These are phyloP conservation scores for Podilymbus podiceps DNA, from an alignment of 2,113 vertebrate species.

Conservation along the genomic window DNA sequence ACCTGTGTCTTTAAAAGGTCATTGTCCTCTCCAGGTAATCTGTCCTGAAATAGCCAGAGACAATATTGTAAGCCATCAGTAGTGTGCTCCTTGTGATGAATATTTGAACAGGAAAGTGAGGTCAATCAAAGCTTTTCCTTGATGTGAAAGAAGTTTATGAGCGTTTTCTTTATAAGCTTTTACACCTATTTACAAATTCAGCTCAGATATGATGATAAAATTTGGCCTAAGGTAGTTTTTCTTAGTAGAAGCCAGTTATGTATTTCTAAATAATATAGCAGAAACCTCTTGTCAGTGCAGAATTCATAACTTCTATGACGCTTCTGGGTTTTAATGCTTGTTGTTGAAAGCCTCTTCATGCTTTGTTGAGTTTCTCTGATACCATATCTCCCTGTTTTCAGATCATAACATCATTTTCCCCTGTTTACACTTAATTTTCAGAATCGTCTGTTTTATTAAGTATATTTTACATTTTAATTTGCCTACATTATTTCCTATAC, in stretches of 20 bases:
- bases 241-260: background rate
- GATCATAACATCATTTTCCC: conserved; percentile 62
- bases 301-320: background rate
- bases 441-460: conserved; percentile 52
- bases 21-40: background rate
- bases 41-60: background rate
- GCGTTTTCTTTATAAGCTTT: background rate
- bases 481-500: conserved; percentile 81
- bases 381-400: conserved; percentile 56
- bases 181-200: background rate
- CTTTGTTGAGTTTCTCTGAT: conserved; percentile 56
- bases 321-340: background rate
- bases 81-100: background rate
- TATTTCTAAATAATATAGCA: background rate
- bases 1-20: background rate
- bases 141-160: background rate
- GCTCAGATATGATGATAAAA: background rate
- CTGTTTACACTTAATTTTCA: conserved; percentile 65
- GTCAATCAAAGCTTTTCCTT: background rate
- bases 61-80: background rate
- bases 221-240: background rate
- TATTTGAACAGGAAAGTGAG: background rate
- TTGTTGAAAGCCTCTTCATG: background rate
- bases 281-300: background rate
- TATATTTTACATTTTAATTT: conserved; percentile 67